A percentile compares a stretch with the other conserved stretches of the same genome.
Evolutionary conservation across 2,888 invertebrate species (phyloP).

Genomic region (Drosophila vallismaia): DNA sequence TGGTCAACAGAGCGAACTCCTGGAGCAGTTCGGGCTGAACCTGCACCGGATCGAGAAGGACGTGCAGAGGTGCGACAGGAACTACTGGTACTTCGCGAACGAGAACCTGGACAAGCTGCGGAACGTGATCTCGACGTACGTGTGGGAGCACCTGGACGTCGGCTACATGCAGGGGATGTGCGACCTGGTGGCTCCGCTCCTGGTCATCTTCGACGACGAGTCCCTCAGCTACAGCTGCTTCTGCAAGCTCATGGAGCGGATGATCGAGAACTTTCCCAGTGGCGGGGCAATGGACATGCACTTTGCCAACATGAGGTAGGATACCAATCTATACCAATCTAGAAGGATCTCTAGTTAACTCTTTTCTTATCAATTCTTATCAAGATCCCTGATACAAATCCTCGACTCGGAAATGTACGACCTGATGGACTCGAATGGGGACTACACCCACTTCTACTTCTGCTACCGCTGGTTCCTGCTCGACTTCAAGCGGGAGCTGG

Average conservation of each 20-base stretch:
- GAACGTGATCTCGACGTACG: conserved; percentile 98
- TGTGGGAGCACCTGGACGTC: conserved; percentile 96
- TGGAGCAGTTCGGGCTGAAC: conserved; percentile 94
- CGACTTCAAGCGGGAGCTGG: conserved; percentile 96
- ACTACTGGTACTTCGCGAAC: conserved; percentile 95
- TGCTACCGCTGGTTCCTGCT: conserved; percentile 98
- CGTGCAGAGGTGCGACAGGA: conserved; percentile 97
- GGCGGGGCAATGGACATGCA: conserved; percentile 98
- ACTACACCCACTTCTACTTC: conserved; percentile 98
- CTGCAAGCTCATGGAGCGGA: conserved; percentile 94
- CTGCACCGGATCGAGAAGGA: conserved; percentile 98
- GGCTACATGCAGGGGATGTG: conserved; percentile 99
- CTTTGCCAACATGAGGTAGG: conserved; percentile 95
- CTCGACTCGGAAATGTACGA: conserved; percentile 97
- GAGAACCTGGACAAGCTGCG: conserved; percentile 95
- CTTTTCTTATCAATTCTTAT: conserved; percentile 88
- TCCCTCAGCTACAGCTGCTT: conserved; percentile 96
- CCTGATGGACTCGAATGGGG: conserved; percentile 96
- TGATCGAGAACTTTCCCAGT: conserved; percentile 96
- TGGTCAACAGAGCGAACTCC: conserved; percentile 89
- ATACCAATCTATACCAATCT: too few species aligned
- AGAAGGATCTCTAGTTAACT: neutral
- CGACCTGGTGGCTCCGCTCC: conserved; percentile 95
- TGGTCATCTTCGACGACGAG: conserved; percentile 97
- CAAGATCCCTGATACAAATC: conserved; percentile 93